These are phyloP conservation scores for Drosophila grimshawi DNA, from an alignment of 1,140 invertebrate genomes.

Conservation along the genomic window DNA sequence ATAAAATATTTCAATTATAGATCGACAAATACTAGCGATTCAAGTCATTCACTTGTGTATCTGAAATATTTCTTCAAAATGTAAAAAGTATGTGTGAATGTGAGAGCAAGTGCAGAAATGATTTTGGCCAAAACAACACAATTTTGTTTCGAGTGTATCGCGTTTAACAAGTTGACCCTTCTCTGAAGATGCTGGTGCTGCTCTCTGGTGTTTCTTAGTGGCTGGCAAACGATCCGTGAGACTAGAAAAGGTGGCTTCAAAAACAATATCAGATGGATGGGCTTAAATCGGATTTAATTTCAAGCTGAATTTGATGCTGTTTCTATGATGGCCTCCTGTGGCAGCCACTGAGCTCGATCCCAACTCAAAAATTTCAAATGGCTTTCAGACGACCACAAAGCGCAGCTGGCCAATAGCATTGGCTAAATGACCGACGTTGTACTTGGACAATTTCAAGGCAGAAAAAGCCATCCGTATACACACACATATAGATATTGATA, in stretches of 20 bases:
- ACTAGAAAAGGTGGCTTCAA: not conserved
- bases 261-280: not conserved
- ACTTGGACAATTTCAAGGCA: slow-evolving; percentile 19
- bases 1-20: too few relatives aligned
- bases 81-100: too few relatives aligned
- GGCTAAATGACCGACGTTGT: slow-evolving; percentile 5
- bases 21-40: too few relatives aligned
- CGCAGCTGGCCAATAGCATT: slow-evolving; percentile 20
- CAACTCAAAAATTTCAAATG: slow-evolving; percentile 22
- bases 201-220: too few relatives aligned
- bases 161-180: too few relatives aligned
- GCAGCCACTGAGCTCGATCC: slow-evolving; percentile 29
- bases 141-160: too few relatives aligned
- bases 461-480: not conserved
- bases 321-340: not conserved
- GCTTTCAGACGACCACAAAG: slow-evolving; percentile 5
- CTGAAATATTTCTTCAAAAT: too few relatives aligned
- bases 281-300: slow-evolving; percentile 25
- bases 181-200: too few relatives aligned
- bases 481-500: not conserved
- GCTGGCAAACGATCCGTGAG: too few relatives aligned
- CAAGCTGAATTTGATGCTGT: slow-evolving; percentile 15
- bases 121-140: too few relatives aligned
- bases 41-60: too few relatives aligned
- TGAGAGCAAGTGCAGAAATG: too few relatives aligned